These are phyloP conservation scores for Melierax canorus DNA, from an alignment of 2,113 vertebrate genomes.

Conservation along the genomic window DNA sequence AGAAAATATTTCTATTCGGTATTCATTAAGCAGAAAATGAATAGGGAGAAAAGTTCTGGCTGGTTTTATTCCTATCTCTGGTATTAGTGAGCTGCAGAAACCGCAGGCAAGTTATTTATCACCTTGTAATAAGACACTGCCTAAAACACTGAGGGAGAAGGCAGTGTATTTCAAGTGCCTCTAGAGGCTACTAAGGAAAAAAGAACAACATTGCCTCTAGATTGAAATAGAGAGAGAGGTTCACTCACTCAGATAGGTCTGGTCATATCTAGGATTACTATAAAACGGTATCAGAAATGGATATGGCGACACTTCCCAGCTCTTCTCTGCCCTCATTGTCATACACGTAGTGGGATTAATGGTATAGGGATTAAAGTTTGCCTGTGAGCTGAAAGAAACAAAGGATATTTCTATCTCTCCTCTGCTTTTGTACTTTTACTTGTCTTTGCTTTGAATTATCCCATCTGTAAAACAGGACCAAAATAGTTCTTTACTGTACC, in stretches of 20 bases:
- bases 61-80: neutral
- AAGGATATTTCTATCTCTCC: neutral
- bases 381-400: neutral
- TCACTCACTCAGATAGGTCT: neutral
- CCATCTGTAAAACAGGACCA: neutral
- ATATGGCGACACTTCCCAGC: neutral
- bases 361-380: neutral
- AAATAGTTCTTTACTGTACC: neutral
- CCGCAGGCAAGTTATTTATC: neutral
- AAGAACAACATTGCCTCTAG: neutral
- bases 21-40: conserved; percentile 11
- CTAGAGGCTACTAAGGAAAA: neutral
- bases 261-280: neutral
- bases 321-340: neutral
- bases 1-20: neutral
- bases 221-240: neutral
- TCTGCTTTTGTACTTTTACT: neutral
- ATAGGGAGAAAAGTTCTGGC: neutral
- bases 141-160: neutral
- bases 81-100: neutral
- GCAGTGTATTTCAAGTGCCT: neutral
- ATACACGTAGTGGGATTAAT: neutral
- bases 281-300: neutral
- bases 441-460: neutral
- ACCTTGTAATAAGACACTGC: neutral